These are phyloP conservation scores for Crocodylus rhombifer DNA, from an alignment of 2,797 vertebrate species.

Conservation along the genomic window DNA sequence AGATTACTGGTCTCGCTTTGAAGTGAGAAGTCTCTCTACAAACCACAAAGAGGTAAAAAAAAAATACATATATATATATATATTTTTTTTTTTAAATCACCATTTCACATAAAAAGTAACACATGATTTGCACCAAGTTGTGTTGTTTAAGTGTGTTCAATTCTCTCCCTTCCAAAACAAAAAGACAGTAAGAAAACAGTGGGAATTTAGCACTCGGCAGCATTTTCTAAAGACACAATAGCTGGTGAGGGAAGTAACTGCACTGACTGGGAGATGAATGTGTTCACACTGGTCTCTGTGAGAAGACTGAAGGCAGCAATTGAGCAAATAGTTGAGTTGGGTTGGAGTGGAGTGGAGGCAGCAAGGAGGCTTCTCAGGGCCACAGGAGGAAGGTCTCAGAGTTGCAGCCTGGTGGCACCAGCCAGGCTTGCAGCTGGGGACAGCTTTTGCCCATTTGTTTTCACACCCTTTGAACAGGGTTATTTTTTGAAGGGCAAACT, in stretches of 20 bases:
- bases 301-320: constrained; percentile 57
- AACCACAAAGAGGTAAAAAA: background rate
- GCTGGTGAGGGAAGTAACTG: constrained; percentile 19
- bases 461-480: background rate
- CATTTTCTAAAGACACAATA: constrained; percentile 29
- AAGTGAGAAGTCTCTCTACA: constrained; percentile 6
- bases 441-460: constrained; percentile 33
- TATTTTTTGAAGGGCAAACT: background rate
- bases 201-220: background rate
- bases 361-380: background rate
- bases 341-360: constrained; percentile 61
- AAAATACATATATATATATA: background rate
- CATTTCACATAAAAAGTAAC: constrained; percentile 12
- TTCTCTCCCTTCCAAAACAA: background rate
- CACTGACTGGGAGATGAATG: constrained; percentile 66
- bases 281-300: constrained; percentile 49
- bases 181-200: background rate
- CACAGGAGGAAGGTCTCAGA: background rate
- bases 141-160: constrained; percentile 15
- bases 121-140: background rate
- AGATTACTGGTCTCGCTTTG: background rate
- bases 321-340: constrained; percentile 82
- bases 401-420: background rate
- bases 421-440: constrained; percentile 40
- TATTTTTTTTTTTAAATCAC: too few species aligned